phyloP scores from a whole-genome alignment of 2,797 vertebrate genomes.

The Crypturellus tataupa region DNA sequence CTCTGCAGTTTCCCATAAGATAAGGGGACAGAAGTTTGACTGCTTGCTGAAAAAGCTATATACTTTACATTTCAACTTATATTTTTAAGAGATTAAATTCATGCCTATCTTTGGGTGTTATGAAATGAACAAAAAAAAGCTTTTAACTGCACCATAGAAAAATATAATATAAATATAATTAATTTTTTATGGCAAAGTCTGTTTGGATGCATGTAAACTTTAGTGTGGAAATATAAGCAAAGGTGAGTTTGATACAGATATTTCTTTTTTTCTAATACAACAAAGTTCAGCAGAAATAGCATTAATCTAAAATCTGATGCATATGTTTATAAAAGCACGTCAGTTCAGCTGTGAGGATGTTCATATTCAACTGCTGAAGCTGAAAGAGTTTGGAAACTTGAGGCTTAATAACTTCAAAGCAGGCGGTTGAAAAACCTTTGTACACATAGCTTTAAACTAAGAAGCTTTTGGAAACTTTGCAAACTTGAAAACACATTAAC shows the following conservation, averaged over 20 bases:
- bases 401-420: constrained; percentile 35
- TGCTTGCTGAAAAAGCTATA: not conserved
- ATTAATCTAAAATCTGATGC: not conserved
- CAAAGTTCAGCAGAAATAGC: not conserved
- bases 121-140: not conserved
- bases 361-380: not conserved
- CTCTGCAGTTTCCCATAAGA: not conserved
- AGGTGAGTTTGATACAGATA: not conserved
- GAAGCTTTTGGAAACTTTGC: constrained; percentile 41
- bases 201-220: not conserved
- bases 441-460: not conserved
- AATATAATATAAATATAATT: not conserved
- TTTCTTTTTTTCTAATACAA: not conserved
- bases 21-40: not conserved
- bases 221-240: not conserved
- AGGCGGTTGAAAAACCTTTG: not conserved
- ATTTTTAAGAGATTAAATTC: not conserved
- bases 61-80: not conserved
- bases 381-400: constrained; percentile 8
- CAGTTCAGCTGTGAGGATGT: not conserved
- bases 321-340: not conserved
- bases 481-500: constrained; percentile 20
- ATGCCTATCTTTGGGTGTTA: not conserved
- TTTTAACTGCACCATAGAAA: not conserved
- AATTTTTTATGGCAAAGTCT: not conserved